Conservation (phyloP, 2,797 vertebrate genomes). For the Rhinophrynus dorsalis region DNA sequence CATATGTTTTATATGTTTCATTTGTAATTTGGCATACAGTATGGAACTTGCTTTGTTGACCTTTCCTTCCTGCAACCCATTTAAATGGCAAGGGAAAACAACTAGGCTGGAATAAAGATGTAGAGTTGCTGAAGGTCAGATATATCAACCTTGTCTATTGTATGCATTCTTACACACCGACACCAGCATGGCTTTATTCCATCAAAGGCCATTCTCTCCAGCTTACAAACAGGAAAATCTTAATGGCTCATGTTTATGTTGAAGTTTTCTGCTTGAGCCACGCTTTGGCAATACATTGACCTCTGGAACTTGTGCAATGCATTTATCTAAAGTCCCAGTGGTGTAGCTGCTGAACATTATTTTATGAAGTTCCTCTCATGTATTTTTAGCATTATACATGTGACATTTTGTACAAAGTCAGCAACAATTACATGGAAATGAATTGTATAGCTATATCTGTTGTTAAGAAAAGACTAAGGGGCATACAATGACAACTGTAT, state of each 20-base stretch:
- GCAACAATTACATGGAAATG: constrained; percentile 28
- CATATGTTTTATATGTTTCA: background rate
- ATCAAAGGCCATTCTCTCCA: constrained; percentile 27
- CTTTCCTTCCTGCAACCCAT: constrained; percentile 41
- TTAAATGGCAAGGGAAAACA: constrained; percentile 41
- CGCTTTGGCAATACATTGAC: constrained; percentile 60
- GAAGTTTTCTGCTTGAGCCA: constrained; percentile 56
- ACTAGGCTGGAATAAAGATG: constrained; percentile 14
- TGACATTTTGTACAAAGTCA: constrained; percentile 49
- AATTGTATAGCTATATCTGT: constrained; percentile 17
- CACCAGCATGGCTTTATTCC: constrained; percentile 36
- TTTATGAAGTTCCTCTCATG: constrained; percentile 37
- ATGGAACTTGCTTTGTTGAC: background rate
- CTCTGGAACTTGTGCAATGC: constrained; percentile 19
- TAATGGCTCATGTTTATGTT: constrained; percentile 57
- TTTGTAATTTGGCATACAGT: background rate
- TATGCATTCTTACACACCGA: constrained; percentile 39
- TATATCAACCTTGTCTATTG: constrained; percentile 52
- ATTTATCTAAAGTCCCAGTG: constrained; percentile 47
- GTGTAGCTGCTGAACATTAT: constrained; percentile 53
- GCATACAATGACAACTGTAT: background rate
- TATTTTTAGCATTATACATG: constrained; percentile 54
- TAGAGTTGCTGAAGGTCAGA: constrained; percentile 41
- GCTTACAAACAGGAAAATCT: constrained; percentile 55
- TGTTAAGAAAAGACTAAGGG: constrained; percentile 8